Evolutionary conservation across 2,797 vertebrate species (phyloP).

Genomic region (Rhinophrynus dorsalis): DNA sequence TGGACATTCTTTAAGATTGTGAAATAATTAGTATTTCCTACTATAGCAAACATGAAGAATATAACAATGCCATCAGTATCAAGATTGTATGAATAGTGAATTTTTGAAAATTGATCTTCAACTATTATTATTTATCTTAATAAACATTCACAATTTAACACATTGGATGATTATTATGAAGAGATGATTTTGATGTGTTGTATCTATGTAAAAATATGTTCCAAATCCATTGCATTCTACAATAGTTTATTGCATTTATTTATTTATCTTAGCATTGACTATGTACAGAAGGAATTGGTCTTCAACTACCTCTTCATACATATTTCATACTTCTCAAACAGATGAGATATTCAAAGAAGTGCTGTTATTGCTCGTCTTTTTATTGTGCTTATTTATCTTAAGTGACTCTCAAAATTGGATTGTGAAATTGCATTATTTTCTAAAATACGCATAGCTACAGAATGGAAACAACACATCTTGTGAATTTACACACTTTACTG

Average conservation of each 20-base stretch:
- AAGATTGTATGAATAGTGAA: too few relatives aligned
- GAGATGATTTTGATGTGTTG: constrained; percentile 15
- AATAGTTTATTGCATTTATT: constrained; percentile 33
- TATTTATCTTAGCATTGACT: constrained; percentile 30
- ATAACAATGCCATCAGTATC: too few relatives aligned
- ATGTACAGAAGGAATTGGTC: constrained; percentile 13
- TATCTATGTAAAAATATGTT: neutral
- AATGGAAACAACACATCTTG: constrained; percentile 20
- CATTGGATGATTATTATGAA: neutral
- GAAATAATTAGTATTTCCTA: too few relatives aligned
- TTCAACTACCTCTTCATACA: constrained; percentile 24
- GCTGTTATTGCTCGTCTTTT: constrained; percentile 21
- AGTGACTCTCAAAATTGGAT: constrained; percentile 37
- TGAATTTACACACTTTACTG: constrained; percentile 24
- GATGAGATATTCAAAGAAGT: constrained; percentile 32
- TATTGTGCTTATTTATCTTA: constrained; percentile 40
- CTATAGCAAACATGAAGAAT: too few relatives aligned
- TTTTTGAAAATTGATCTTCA: too few relatives aligned
- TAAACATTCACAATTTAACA: neutral
- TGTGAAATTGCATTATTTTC: constrained; percentile 39
- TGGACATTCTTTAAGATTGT: too few relatives aligned
- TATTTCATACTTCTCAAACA: constrained; percentile 34
- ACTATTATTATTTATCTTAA: neutral
- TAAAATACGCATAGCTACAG: constrained; percentile 31
- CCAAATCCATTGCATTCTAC: constrained; percentile 22